Base-by-base conservation (phyloP, 2,797 vertebrate genomes). In the Macrochelys suwanniensis region DNA sequence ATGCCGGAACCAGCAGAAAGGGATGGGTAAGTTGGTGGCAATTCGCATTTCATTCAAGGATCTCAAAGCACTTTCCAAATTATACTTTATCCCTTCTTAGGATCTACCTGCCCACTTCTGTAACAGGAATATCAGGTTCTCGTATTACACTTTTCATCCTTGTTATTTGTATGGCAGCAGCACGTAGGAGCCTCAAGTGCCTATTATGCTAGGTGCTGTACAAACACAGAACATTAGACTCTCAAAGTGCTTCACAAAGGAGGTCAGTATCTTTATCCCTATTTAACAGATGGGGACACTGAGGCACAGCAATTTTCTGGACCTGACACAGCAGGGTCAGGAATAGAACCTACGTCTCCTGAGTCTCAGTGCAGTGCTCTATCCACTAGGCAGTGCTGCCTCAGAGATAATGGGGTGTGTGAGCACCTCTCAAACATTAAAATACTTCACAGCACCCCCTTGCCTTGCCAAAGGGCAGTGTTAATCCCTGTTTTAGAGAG, bases 221-320 rank as follows among this genome's bases (percentile, higher is more conserved):
- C 12, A 31, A 77, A 77, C 42, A 76, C 82, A 25, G 56, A 47
- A 15, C 37, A 25, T 2, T 74, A 45, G 49, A 11, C 21, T 77
- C 83, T 65, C 6, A 0, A 5, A 0, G 19, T 3, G 21, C 15
- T 68, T 89, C 47, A 26, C 0, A 1, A 7, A 42, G 17, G 2
- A 49, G 45, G 6, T 10, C 45, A 56, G 11, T 3, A 31, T n/a
- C 84, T 79, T 42, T 80, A 61, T 42, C 68, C 68, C 21, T 8
- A 23, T 23, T 23, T 37, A 71, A 71, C 37, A 25, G 37, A 42
- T 10, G 11, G n/a, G 68, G 68, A 71, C 37, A 71, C 0, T 0
- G 33, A 68, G 1, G 9, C 76, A 54, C 65, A 84, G 16, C 42
- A 31, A 16, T 16, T 51, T 49, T 31, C 77, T 2, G 8, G 17